Conservation (phyloP, 2,797 vertebrate genomes). For the Cottoperca gobio region DNA sequence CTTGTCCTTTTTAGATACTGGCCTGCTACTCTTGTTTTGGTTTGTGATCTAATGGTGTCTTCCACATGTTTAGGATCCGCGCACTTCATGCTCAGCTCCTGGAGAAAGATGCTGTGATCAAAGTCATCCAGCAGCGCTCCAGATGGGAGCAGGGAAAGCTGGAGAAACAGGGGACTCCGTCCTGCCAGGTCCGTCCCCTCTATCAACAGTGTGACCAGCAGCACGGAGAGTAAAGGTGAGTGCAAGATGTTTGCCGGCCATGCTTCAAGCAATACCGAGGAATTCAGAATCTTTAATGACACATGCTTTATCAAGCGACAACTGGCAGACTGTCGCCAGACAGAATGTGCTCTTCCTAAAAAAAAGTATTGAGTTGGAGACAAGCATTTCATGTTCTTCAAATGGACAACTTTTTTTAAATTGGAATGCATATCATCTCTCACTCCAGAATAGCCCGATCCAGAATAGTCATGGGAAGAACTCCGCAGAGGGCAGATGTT, state of each 20-base stretch:
- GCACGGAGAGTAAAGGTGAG: slow-evolving; percentile 84
- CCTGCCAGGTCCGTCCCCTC: slow-evolving; percentile 94
- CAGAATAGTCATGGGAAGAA: slow-evolving; percentile 79
- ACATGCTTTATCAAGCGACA: slow-evolving; percentile 62
- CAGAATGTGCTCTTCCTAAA: slow-evolving; percentile 78
- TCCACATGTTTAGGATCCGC: slow-evolving; percentile 86
- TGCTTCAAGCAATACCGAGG: background rate
- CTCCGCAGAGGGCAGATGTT: slow-evolving; percentile 69
- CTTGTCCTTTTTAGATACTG: background rate
- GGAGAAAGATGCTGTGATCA: slow-evolving; percentile 97
- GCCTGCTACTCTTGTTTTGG: background rate
- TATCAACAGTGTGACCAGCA: slow-evolving; percentile 77
- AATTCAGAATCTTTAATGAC: slow-evolving; percentile 39
- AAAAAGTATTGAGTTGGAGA: slow-evolving; percentile 48
- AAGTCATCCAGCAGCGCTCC: slow-evolving; percentile 94
- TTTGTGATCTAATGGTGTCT: slow-evolving; percentile 17
- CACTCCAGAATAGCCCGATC: slow-evolving; percentile 79
- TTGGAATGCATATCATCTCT: slow-evolving; percentile 77
- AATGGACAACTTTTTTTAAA: slow-evolving; percentile 78
- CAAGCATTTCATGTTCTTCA: slow-evolving; percentile 57
- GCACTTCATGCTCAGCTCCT: slow-evolving; percentile 94
- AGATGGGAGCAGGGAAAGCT: slow-evolving; percentile 87
- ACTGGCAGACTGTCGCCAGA: slow-evolving; percentile 74
- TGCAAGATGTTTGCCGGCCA: background rate
- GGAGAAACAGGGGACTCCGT: slow-evolving; percentile 87